Percentiles rank a stretch among this genome's conserved stretches.
Conservation (phyloP, 2,888 invertebrate genomes). For the Xanthia togata region DNA sequence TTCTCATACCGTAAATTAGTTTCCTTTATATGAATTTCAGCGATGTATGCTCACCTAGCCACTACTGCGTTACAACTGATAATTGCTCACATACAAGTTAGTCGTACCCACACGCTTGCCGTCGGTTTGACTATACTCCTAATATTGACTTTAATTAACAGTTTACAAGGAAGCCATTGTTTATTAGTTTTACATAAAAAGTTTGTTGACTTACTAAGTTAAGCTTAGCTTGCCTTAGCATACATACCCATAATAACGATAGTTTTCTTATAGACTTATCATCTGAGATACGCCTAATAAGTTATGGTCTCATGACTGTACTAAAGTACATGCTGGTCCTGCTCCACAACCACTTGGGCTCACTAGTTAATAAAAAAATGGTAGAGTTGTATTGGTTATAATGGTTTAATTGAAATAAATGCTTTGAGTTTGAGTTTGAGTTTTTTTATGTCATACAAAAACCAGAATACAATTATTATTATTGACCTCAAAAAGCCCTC, state of each 20-base stretch:
- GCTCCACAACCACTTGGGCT: too few relatives aligned
- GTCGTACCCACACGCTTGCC: background rate
- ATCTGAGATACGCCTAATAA: background rate
- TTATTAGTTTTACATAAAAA: constrained; percentile 16
- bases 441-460: background rate
- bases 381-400: too few relatives aligned
- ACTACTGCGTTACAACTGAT: constrained; percentile 12
- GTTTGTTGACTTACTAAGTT: background rate
- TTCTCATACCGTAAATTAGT: background rate
- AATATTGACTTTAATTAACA: constrained; percentile 22
- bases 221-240: too few relatives aligned
- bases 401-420: too few relatives aligned
- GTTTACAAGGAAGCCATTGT: constrained; percentile 3
- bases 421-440: too few relatives aligned
- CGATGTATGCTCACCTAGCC: background rate
- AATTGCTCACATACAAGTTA: constrained; percentile 6
- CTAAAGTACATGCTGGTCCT: background rate
- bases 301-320: background rate
- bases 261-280: background rate
- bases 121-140: background rate
- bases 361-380: too few relatives aligned
- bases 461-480: background rate
- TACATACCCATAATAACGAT: too few relatives aligned
- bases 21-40: background rate
- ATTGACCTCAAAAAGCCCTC: too few relatives aligned